These are phyloP conservation scores for Electrophaes corylata DNA, from an alignment of 2,888 invertebrate genomes.

Conservation along the genomic window DNA sequence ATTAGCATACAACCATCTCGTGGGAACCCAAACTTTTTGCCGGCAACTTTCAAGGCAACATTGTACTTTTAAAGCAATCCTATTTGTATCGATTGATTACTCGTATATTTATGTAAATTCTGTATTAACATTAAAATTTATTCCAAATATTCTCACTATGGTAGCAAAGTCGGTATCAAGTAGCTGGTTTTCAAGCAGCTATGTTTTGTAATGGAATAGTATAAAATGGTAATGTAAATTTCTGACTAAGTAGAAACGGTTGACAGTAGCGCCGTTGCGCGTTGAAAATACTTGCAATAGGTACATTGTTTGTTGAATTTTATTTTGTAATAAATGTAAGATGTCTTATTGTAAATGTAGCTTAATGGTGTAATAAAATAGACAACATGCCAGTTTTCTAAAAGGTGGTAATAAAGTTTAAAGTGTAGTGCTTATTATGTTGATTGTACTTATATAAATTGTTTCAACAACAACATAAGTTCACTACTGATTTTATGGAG, in stretches of 20 bases:
- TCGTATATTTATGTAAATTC: slow-evolving; percentile 60
- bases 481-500: neutral
- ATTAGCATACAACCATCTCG: slow-evolving; percentile 65
- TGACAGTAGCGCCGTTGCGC: slow-evolving; percentile 4
- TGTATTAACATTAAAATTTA: slow-evolving; percentile 50
- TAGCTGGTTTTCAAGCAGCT: slow-evolving; percentile 39
- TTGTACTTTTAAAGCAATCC: slow-evolving; percentile 38
- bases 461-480: neutral
- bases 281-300: slow-evolving; percentile 8
- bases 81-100: slow-evolving; percentile 60
- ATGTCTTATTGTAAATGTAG: slow-evolving; percentile 14
- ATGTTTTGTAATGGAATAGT: slow-evolving; percentile 34
- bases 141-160: slow-evolving; percentile 38
- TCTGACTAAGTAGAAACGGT: slow-evolving; percentile 24
- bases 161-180: slow-evolving; percentile 32
- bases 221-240: slow-evolving; percentile 39
- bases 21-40: slow-evolving; percentile 58
- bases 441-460: neutral
- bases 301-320: slow-evolving; percentile 19
- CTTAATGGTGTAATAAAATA: slow-evolving; percentile 10
- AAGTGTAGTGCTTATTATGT: neutral
- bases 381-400: neutral
- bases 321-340: slow-evolving; percentile 6
- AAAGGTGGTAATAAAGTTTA: slow-evolving; percentile 1
- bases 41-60: slow-evolving; percentile 13